Conservation (phyloP, 2,113 vertebrate genomes). For the Ceratotherium simum region DNA sequence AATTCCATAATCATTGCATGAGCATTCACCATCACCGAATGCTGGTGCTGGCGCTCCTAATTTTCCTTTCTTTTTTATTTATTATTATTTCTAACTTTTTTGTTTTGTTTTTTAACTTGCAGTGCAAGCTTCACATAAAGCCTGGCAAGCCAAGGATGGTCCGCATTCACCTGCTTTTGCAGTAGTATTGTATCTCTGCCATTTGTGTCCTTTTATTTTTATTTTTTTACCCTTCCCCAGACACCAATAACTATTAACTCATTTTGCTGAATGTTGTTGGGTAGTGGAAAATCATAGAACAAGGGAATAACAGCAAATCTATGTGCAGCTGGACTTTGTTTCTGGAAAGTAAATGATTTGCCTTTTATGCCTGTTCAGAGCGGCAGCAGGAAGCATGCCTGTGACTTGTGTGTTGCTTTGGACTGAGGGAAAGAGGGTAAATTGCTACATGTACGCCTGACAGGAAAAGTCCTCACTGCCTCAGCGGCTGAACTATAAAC, state of each 20-base stretch:
- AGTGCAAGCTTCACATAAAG: slow-evolving; percentile 95
- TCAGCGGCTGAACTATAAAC: slow-evolving; percentile 69
- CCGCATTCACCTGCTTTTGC: slow-evolving; percentile 93
- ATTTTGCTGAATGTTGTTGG: slow-evolving; percentile 82
- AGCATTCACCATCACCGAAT: slow-evolving; percentile 71
- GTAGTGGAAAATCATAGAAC: slow-evolving; percentile 69
- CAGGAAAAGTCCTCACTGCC: slow-evolving; percentile 52
- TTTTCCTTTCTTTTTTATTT: slow-evolving; percentile 74
- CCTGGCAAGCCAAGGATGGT: slow-evolving; percentile 92
- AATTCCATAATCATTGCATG: slow-evolving; percentile 83
- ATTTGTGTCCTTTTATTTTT: slow-evolving; percentile 84
- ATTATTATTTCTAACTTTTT: slow-evolving; percentile 89
- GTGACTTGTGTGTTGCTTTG: slow-evolving; percentile 66
- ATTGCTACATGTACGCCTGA: slow-evolving; percentile 53
- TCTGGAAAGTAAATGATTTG: slow-evolving; percentile 57
- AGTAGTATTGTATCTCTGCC: slow-evolving; percentile 90
- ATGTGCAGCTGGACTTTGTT: slow-evolving; percentile 67
- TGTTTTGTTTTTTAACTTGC: slow-evolving; percentile 92
- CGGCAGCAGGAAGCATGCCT: slow-evolving; percentile 62
- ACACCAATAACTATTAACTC: slow-evolving; percentile 88
- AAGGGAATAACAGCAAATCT: slow-evolving; percentile 72
- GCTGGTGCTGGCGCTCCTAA: slow-evolving; percentile 82
- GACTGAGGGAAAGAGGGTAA: slow-evolving; percentile 56
- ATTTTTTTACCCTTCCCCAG: slow-evolving; percentile 71
- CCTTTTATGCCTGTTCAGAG: slow-evolving; percentile 57